Base-by-base conservation (phyloP, 1,140 invertebrate genomes). In the Drosophila eugracilis region DNA sequence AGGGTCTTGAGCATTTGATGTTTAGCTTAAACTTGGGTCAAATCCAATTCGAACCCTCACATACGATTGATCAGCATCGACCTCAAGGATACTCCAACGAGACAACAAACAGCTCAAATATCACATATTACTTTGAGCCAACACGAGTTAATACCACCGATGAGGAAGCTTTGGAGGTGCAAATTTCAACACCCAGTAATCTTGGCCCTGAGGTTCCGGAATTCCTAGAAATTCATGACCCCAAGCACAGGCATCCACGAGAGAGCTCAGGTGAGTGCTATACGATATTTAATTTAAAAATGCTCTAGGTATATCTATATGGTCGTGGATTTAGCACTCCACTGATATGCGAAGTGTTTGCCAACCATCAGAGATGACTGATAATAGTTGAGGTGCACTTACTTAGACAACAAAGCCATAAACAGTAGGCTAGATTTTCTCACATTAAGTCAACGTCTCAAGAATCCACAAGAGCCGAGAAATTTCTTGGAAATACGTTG, bases 1-100 rank as follows among this genome's bases (percentile, higher is more conserved):
- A 94, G 94, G 94, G 94, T 26, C 93, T 94, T 41, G 94, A 94
- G 81, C 94, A 94, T 77, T 81, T 94, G 58, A 91, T 94, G 91
- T 92, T 93, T 62, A 94, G 92, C 53, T 75, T 94, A 9, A 94
- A 94, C 0, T 83, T 94, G 7, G 94, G 94, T 4, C 93, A 93
- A 10, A 90, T 93, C 9, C 92, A 93, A 32, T 94, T 94, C 76
- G 93, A 92, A 5, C 93, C 93, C 5, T 92, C 92, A 0, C 94
- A 94, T 66, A 93, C 93, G 22, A 83, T 94, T 19, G 92, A 93
- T 0, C 75, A 93, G 24, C 94, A 94, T 67, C 91, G 92, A 24
- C 90, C 93, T 3, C 92, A 93, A 52, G 93, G 93, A 37, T 84
- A 72, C 14, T 34, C 21, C 1, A 62, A 76, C 12, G 32, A 47